Conservation (phyloP, 37 sponge, comb jelly and placozoan genomes). For the Aphrocallistes beatrix region DNA sequence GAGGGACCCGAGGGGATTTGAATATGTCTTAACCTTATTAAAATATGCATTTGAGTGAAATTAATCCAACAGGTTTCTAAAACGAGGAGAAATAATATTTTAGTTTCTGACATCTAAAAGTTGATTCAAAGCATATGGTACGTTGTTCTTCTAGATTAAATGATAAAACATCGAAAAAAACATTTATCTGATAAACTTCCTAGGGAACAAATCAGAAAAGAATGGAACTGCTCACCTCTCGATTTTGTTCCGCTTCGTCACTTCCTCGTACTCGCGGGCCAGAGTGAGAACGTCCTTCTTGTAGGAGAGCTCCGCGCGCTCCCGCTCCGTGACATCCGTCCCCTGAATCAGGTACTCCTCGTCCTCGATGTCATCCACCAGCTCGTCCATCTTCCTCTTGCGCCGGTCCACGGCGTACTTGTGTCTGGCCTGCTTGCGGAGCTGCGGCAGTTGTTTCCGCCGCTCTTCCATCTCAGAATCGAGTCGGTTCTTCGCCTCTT, state of each 20-base stretch:
- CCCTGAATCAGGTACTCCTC: conserved; percentile 59
- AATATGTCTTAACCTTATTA: no score
- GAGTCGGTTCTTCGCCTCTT: neutral
- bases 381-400: conserved; percentile 76
- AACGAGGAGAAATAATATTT: no score
- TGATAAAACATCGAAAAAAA: no score
- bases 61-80: no score
- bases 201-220: no score
- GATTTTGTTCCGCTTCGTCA: neutral
- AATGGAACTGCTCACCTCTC: no score
- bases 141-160: no score
- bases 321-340: neutral
- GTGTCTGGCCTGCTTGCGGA: conserved; percentile 65
- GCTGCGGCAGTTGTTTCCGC: conserved; percentile 42
- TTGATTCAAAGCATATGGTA: no score
- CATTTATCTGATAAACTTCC: no score
- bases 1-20: no score
- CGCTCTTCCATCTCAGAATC: neutral
- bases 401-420: conserved; percentile 69
- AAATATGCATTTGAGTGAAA: no score
- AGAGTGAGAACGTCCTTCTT: neutral
- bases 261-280: neutral
- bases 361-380: conserved; percentile 82
- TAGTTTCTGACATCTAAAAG: no score
- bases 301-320: neutral